Percentiles rank a stretch among this genome's conserved stretches.
phyloP scores from a whole-genome alignment of 2,113 vertebrate genomes.

The Dromas ardeola region DNA sequence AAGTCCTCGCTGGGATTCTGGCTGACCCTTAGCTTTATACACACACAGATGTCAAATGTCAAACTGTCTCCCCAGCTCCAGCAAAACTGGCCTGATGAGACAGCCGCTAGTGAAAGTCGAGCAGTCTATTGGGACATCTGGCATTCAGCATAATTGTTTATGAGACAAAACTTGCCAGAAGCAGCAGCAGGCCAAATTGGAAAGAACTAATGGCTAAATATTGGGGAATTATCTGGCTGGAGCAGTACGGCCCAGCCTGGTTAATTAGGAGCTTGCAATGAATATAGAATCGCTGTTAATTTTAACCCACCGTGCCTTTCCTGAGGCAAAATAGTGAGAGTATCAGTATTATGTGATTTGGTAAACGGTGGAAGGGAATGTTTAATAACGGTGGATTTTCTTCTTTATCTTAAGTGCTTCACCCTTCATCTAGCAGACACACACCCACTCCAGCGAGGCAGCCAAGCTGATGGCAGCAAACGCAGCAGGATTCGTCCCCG shows the following conservation, averaged over 20 bases:
- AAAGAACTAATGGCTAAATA: constrained; percentile 45
- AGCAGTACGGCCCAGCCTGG: background rate
- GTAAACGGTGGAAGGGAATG: background rate
- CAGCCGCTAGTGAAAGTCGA: background rate
- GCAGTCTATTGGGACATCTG: constrained; percentile 34
- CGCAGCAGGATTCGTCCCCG: background rate
- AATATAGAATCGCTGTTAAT: constrained; percentile 20
- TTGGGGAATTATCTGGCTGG: constrained; percentile 49
- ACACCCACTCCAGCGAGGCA: accelerated
- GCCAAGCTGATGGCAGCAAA: background rate
- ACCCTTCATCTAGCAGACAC: background rate
- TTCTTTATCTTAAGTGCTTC: background rate
- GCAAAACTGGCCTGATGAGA: background rate
- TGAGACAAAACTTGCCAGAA: constrained; percentile 49
- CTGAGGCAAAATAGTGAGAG: background rate
- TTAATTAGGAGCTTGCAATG: constrained; percentile 52
- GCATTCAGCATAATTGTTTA: constrained; percentile 40
- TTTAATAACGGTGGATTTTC: constrained; percentile 6
- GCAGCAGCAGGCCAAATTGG: constrained; percentile 53
- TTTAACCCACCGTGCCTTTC: constrained; percentile 1
- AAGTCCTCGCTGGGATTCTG: background rate
- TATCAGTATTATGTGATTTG: background rate
- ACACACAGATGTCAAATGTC: background rate
- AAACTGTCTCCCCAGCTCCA: constrained; percentile 2
- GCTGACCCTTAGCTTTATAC: constrained; percentile 7